Percentiles rank a stretch among this genome's conserved stretches.
Conservation (phyloP, 2,797 vertebrate genomes). For the Anguilla pacifica region DNA sequence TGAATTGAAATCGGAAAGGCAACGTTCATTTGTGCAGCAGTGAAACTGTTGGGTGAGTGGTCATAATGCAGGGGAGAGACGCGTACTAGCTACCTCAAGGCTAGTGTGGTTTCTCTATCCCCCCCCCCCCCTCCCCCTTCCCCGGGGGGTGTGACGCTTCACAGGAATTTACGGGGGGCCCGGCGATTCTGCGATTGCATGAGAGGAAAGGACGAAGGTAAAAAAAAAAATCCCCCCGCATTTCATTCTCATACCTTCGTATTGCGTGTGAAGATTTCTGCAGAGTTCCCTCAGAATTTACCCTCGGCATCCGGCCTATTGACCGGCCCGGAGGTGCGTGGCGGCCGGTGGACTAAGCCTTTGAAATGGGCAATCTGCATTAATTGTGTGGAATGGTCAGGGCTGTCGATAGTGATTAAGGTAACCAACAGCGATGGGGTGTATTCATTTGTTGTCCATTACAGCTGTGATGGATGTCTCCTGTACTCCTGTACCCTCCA, state of each 20-base stretch:
- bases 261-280: not conserved
- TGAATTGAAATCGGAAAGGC: not conserved
- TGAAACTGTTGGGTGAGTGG: not conserved
- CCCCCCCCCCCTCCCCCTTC: no score
- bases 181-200: not conserved
- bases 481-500: not conserved
- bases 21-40: not conserved
- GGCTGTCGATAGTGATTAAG: not conserved
- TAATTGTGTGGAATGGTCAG: not conserved
- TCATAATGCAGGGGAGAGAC: not conserved
- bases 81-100: not conserved
- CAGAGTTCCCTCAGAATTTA: not conserved
- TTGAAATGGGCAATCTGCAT: constrained; percentile 9
- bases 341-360: not conserved
- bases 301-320: not conserved
- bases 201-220: not conserved
- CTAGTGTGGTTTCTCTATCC: constrained; percentile 1
- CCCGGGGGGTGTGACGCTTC: not conserved
- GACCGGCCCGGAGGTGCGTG: not conserved
- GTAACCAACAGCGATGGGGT: not conserved
- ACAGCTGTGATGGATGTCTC: not conserved
- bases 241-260: not conserved
- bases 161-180: not conserved
- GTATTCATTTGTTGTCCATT: constrained; percentile 6
- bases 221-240: not conserved